These are phyloP conservation scores for Drosophila equinoxialis DNA, from an alignment of 1,140 invertebrate species.

Conservation along the genomic window DNA sequence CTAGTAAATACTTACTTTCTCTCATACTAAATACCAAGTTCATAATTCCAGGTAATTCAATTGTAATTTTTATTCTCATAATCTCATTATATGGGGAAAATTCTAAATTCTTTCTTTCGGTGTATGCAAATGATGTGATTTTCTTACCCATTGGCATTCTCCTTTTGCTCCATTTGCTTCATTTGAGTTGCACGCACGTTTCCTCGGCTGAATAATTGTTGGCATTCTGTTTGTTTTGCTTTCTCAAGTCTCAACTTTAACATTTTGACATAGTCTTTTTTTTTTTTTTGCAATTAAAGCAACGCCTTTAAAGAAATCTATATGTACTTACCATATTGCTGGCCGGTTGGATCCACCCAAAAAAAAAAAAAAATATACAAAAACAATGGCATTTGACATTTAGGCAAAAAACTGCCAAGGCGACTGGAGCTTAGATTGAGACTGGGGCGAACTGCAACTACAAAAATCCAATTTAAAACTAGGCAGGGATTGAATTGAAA, in stretches of 20 bases:
- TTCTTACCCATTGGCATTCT: neutral
- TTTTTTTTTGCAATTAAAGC: constrained; percentile 58
- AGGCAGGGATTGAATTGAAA: constrained; percentile 51
- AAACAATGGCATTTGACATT: constrained; percentile 78
- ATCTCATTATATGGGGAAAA: neutral
- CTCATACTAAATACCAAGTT: neutral
- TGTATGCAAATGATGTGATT: constrained; percentile 3
- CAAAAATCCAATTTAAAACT: constrained; percentile 61
- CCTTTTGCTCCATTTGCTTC: neutral
- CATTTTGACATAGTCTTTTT: constrained; percentile 53
- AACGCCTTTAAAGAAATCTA: constrained; percentile 47
- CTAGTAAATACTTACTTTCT: neutral
- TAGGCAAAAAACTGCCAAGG: constrained; percentile 52
- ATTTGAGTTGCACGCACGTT: constrained; percentile 16
- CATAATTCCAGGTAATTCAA: constrained; percentile 2
- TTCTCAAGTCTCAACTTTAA: constrained; percentile 62
- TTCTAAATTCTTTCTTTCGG: constrained; percentile 4
- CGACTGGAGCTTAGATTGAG: constrained; percentile 10
- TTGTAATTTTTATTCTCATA: constrained; percentile 14
- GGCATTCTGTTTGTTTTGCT: constrained; percentile 10
- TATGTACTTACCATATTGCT: neutral
- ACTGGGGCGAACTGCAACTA: constrained; percentile 26
- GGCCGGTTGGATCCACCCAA: constrained; percentile 60
- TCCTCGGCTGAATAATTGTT: constrained; percentile 17
- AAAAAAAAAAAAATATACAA: constrained; percentile 25